Base-by-base conservation (phyloP, 2,113 vertebrate species). In the Cathartes aura region DNA sequence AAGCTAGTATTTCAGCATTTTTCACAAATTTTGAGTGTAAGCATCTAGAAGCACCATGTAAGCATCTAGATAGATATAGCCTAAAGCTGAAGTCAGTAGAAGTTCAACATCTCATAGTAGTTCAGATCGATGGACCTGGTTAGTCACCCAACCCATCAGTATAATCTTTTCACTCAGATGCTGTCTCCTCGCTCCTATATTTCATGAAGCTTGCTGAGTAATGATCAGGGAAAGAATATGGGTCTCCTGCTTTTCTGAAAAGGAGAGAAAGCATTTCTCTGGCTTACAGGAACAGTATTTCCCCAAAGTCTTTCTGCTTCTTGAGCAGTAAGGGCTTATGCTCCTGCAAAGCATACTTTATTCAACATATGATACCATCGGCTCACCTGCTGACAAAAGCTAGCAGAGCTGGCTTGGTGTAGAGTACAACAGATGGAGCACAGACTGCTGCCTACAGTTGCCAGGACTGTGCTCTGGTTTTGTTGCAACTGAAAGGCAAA, bases 371-470 rank as follows among this genome's bases (percentile, higher is more conserved):
- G 79, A 92, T 64, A 53, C 27, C 62, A 76, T 42, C 13, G 1
- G 50, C 66, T 88, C 90, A 76, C 84, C 10, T 40, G 90, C 95
- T 90, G 85, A 80, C 79, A 88, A 76, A 79, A 92, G 34, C 48
- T 84, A 83, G 70, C 62, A 83, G 92, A 73, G 16, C 45, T 94
- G 84, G 84, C 85, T 75, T 73, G 62, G 58, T 80, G 29, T 4
- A 56, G 62, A 89, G 67, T 45, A 94, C 74, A 80, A 80, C 93
- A 97, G 93, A 97, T 97, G 97, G 95, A 82, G 87, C 53, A 88
- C 93, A 88, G 92, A 29, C 48, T 92, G 90, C 48, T 88, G 40
- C 45, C 73, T 55, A 43, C 48, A 29, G 70, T 85, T 92, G 62
- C 92, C 93, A 90, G 66, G 29, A 59, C 34, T 42, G 36, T 72